phyloP scores from a whole-genome alignment of 2,888 invertebrate species.

The Noctua pronuba region DNA sequence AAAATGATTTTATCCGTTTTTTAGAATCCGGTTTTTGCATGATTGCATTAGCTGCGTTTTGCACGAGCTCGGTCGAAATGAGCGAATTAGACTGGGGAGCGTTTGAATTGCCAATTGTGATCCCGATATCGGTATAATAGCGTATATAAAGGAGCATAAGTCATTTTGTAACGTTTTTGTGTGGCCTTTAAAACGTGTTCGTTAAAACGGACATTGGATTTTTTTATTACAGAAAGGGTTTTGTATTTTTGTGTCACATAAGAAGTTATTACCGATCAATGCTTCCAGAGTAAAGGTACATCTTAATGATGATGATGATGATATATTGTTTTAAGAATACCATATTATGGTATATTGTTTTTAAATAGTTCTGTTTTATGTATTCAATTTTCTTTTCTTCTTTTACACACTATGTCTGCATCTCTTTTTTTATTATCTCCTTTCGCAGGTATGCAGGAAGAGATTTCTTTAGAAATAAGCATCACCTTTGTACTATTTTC shows the following conservation, averaged over 20 bases:
- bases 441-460: too few relatives aligned
- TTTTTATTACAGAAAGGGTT: conserved; percentile 15
- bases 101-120: conserved; percentile 69
- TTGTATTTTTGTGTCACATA: conserved; percentile 20
- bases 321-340: too few relatives aligned
- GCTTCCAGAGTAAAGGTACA: not conserved
- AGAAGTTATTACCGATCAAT: not conserved
- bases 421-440: too few relatives aligned
- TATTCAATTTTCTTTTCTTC: too few relatives aligned
- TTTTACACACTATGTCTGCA: too few relatives aligned
- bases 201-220: conserved; percentile 34
- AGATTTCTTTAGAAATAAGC: too few relatives aligned
- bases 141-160: conserved; percentile 47
- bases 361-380: too few relatives aligned
- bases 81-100: conserved; percentile 67
- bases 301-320: not conserved
- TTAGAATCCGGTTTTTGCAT: conserved; percentile 65
- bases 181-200: conserved; percentile 47
- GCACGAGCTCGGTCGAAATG: conserved; percentile 72
- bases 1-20: conserved; percentile 62
- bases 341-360: too few relatives aligned
- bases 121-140: conserved; percentile 60
- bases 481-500: too few relatives aligned
- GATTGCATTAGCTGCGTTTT: conserved; percentile 69
- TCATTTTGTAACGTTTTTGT: conserved; percentile 56